These are phyloP conservation scores for Pyrgus malvae DNA, from an alignment of 2,888 invertebrate species.

Conservation along the genomic window DNA sequence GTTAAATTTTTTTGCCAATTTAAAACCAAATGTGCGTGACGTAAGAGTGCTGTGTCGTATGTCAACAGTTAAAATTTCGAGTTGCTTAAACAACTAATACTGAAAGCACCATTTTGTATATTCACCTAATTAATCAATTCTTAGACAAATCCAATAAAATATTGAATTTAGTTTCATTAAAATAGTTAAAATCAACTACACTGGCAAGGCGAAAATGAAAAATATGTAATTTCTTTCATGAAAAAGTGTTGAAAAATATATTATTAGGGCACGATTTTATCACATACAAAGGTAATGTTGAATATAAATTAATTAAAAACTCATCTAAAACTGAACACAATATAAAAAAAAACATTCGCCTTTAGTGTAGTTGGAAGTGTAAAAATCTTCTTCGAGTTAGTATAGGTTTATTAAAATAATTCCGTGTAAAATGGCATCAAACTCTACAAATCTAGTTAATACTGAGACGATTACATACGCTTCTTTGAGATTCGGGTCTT, in stretches of 20 bases:
- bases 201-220: constrained; percentile 1
- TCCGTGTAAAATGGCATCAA: constrained; percentile 67
- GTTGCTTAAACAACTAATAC: constrained; percentile 76
- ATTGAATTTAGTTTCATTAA: constrained; percentile 47
- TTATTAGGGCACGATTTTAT: not conserved
- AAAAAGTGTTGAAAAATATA: too few species aligned
- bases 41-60: constrained; percentile 30
- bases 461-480: constrained; percentile 58
- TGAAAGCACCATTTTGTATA: constrained; percentile 75
- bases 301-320: not conserved
- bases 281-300: not conserved
- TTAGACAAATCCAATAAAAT: constrained; percentile 50
- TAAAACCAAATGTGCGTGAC: constrained; percentile 31
- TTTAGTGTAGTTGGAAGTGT: constrained; percentile 16
- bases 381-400: constrained; percentile 28
- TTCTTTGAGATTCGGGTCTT: constrained; percentile 31
- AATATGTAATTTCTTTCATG: too few species aligned
- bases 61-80: constrained; percentile 51
- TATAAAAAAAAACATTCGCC: constrained; percentile 4
- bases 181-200: constrained; percentile 29
- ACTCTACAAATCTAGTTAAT: constrained; percentile 64
- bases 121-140: constrained; percentile 57
- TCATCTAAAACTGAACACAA: not conserved
- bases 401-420: constrained; percentile 36
- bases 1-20: constrained; percentile 12